Evolutionary conservation across 2,888 invertebrate species (phyloP), one percentile per base, ranked within the genome.

Genomic region (Drosophila pegasa): DNA sequence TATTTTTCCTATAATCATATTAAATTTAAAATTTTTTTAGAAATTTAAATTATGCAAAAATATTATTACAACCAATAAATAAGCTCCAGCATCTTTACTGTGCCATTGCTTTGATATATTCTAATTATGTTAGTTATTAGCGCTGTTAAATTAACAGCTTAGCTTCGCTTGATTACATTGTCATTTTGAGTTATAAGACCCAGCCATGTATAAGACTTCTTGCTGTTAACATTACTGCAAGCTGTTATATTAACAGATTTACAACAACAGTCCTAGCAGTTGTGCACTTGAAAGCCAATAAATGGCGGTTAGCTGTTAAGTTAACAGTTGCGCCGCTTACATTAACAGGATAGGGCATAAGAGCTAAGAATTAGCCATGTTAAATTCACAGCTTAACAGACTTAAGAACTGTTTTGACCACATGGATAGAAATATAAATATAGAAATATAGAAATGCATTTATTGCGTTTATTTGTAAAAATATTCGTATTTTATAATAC

Each of bases 381-480:
- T 29, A 8, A 31, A 12, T 12, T 31, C 2, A 10, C 2, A 16
- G 43, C 5, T 22, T 33, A 33, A 3, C 8, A 20, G 31, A 14
- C 2, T 33, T 8, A 14, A 9, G 0, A 31, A 16, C 27, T 27
- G 9, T 27, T 16, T 12, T 18, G 7, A 31, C 0, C 1, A n/a
- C 9, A 29, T 22, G 57, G 41, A 56, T 64, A 66, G n/a, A n/a
- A n/a, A n/a, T n/a, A n/a, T n/a, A n/a, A n/a, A n/a, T n/a, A n/a
- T n/a, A n/a, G n/a, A n/a, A n/a, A n/a, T 79, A 71, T 71, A 63
- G 61, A 75, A 79, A 81, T 88, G 88, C 89, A 78, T 87, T 84
- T 81, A 77, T 80, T 88, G 89, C 86, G 35, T 68, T 78, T 79
- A 64, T 77, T 72, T 76, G 72, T 78, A 80, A 71, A 73, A 67